phyloP scores from a whole-genome alignment of 2,113 vertebrate genomes.

The Balaenoptera acutorostrata region DNA sequence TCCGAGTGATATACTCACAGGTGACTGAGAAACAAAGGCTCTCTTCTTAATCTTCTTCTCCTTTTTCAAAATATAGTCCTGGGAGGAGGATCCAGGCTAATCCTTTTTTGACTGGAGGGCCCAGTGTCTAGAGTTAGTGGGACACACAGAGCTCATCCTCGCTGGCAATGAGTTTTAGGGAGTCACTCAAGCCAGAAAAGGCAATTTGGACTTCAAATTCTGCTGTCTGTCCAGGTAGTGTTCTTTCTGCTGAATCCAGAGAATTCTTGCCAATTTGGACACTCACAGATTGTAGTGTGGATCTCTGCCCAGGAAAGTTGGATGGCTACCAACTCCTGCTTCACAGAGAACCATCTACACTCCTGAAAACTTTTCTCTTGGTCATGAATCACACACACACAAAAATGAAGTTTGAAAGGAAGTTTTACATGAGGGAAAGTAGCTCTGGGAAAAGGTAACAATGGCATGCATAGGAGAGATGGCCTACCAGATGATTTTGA shows the following conservation, averaged over 20 bases:
- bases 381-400: background rate
- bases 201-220: background rate
- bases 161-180: background rate
- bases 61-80: background rate
- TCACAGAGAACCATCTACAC: background rate
- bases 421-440: background rate
- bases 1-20: background rate
- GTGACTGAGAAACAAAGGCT: background rate
- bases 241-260: constrained; percentile 34
- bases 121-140: background rate
- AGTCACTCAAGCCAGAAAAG: background rate
- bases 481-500: background rate
- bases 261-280: constrained; percentile 41
- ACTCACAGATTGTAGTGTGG: background rate
- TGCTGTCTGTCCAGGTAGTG: background rate
- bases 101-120: background rate
- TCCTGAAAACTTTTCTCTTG: background rate
- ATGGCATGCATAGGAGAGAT: background rate
- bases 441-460: background rate
- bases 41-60: background rate
- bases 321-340: background rate
- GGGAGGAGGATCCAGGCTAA: background rate
- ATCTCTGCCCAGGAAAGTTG: background rate
- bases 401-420: constrained; percentile 17
- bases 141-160: background rate